Conservation (phyloP, 2,113 vertebrate genomes). For the Astatoreochromis straeleni region DNA sequence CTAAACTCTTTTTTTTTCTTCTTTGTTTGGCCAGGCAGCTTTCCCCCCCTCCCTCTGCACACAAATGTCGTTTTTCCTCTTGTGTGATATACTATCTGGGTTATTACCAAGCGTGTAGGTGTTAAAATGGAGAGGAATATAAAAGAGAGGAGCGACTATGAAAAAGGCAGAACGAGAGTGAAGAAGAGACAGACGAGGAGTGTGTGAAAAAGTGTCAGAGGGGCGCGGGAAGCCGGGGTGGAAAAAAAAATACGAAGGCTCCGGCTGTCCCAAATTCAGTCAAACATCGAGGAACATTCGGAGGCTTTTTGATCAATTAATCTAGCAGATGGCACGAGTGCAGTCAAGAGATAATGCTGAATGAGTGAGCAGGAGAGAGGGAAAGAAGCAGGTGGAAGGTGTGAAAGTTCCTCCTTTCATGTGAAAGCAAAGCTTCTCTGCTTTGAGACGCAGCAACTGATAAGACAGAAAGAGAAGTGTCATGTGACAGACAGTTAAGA, state of each 20-base stretch:
- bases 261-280: conserved; percentile 56
- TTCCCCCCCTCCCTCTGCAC: not conserved
- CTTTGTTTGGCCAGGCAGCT: not conserved
- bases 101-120: conserved; percentile 37
- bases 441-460: conserved; percentile 34
- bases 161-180: not conserved
- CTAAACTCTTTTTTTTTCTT: not conserved
- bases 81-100: conserved; percentile 33
- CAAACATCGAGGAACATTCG: conserved; percentile 53
- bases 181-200: conserved; percentile 13
- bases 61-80: conserved; percentile 25
- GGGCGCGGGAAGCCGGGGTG: not conserved
- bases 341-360: conserved; percentile 32
- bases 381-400: conserved; percentile 51
- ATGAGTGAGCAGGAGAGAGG: conserved; percentile 13
- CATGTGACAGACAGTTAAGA: not conserved
- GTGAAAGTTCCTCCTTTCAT: conserved; percentile 46
- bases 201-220: not conserved
- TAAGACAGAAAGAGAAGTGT: not conserved
- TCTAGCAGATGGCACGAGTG: conserved; percentile 51
- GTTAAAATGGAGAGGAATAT: conserved; percentile 35
- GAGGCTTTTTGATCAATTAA: conserved; percentile 67
- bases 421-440: conserved; percentile 22
- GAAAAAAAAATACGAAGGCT: conserved; percentile 22
- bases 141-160: conserved; percentile 24